A percentile compares a stretch with the other conserved stretches of the same genome.
Conservation (phyloP, 2,888 invertebrate species). For the Polietes domitor region DNA sequence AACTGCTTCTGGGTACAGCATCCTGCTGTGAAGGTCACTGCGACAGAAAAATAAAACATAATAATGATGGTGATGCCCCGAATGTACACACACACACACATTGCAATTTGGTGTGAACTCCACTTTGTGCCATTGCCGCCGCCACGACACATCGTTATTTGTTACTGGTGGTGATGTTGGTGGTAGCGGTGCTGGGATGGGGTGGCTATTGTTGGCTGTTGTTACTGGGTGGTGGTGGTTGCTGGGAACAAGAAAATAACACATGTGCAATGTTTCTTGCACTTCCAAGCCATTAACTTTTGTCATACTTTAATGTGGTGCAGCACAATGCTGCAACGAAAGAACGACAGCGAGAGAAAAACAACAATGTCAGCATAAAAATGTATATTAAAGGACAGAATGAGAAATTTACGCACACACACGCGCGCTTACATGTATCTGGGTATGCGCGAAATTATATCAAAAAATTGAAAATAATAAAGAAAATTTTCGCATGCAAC, state of each 20-base stretch:
- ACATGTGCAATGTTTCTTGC: constrained; percentile 50
- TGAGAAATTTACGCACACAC: neutral
- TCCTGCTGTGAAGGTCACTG: constrained; percentile 64
- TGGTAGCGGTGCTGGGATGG: neutral
- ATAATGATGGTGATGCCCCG: neutral
- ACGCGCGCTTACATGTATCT: neutral
- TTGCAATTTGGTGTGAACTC: neutral
- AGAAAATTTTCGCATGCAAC: neutral
- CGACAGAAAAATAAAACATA: constrained; percentile 49
- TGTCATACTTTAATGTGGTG: constrained; percentile 50
- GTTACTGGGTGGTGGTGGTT: neutral
- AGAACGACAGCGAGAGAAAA: neutral
- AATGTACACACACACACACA: constrained; percentile 7
- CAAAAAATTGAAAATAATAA: neutral
- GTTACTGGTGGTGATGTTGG: neutral
- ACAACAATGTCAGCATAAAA: constrained; percentile 11
- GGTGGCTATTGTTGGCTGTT: neutral
- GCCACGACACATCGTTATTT: neutral
- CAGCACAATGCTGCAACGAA: constrained; percentile 17
- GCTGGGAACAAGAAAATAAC: neutral
- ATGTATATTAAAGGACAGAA: constrained; percentile 11
- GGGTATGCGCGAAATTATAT: neutral
- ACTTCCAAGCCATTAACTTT: constrained; percentile 63
- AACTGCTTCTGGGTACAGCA: neutral
- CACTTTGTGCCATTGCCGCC: neutral